A percentile compares a stretch with the other conserved stretches of the same genome.
phyloP scores from a whole-genome alignment of 2,797 vertebrate species.

The Columba guinea region DNA sequence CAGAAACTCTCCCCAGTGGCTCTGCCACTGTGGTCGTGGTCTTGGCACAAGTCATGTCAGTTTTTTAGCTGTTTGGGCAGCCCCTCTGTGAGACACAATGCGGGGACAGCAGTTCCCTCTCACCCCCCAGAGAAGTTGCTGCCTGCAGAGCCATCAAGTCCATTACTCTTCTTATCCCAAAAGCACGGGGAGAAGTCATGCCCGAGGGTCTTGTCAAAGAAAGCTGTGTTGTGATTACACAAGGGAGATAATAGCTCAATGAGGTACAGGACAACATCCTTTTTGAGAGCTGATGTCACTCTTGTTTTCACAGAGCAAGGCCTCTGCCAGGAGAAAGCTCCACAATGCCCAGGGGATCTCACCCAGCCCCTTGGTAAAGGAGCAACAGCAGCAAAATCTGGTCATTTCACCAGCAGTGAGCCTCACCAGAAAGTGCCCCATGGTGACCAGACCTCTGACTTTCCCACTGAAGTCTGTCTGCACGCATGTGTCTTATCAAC shows the following conservation, averaged over 20 bases:
- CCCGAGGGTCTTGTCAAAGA: neutral
- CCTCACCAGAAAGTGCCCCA: neutral
- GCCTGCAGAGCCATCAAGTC: neutral
- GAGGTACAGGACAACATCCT: neutral
- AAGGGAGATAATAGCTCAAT: neutral
- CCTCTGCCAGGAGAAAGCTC: neutral
- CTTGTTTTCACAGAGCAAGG: neutral
- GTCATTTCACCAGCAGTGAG: neutral
- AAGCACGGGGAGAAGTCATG: neutral
- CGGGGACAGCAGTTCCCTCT: neutral
- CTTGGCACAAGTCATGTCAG: neutral
- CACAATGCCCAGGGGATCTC: neutral
- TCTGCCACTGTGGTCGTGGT: accelerated
- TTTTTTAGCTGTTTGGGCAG: neutral
- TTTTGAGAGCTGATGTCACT: neutral
- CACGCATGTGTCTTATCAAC: neutral
- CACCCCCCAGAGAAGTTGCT: accelerated
- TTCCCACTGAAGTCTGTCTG: neutral
- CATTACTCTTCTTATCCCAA: neutral
- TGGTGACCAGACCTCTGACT: accelerated
- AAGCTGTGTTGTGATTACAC: neutral
- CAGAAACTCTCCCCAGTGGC: neutral
- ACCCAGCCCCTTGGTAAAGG: neutral
- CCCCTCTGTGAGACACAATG: neutral
- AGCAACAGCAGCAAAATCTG: neutral